Conservation (phyloP, 2,113 vertebrate species). For the Upupa epops region DNA sequence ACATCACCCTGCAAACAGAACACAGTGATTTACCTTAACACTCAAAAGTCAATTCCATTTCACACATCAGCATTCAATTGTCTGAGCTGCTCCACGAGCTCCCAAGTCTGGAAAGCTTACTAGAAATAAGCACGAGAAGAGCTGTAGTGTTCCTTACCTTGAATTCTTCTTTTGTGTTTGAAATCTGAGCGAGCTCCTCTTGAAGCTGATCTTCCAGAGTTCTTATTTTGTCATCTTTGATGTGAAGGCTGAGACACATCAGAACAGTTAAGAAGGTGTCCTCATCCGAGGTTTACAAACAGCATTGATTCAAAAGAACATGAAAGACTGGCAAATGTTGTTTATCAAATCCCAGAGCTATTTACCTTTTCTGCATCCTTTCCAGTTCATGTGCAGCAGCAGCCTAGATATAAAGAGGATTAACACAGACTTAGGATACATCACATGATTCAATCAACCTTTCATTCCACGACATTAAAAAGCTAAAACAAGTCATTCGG, state of each 20-base stretch:
- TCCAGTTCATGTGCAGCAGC: constrained; percentile 76
- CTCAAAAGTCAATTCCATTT: neutral
- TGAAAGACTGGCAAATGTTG: neutral
- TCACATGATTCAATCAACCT: constrained; percentile 53
- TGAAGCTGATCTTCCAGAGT: constrained; percentile 77
- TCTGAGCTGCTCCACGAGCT: neutral
- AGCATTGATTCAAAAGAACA: neutral
- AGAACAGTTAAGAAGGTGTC: neutral
- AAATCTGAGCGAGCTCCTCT: constrained; percentile 61
- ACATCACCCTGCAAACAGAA: neutral
- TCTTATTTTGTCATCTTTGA: constrained; percentile 81
- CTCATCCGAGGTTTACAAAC: neutral
- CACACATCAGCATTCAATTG: neutral
- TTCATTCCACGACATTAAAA: constrained; percentile 49
- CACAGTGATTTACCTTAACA: neutral
- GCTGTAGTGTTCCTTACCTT: constrained; percentile 61
- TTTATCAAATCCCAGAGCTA: constrained; percentile 36
- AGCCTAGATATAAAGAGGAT: constrained; percentile 73
- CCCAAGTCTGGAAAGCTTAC: neutral
- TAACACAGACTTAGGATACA: constrained; percentile 56
- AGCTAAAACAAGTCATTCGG: constrained; percentile 41
- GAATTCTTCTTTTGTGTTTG: constrained; percentile 76
- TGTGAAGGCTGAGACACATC: constrained; percentile 60
- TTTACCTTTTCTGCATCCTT: constrained; percentile 82
- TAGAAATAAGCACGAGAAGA: neutral